Evolutionary conservation across 2,113 vertebrate species (phyloP), one percentile per base, ranked within the genome.

Genomic region (Pollachius pollachius): DNA sequence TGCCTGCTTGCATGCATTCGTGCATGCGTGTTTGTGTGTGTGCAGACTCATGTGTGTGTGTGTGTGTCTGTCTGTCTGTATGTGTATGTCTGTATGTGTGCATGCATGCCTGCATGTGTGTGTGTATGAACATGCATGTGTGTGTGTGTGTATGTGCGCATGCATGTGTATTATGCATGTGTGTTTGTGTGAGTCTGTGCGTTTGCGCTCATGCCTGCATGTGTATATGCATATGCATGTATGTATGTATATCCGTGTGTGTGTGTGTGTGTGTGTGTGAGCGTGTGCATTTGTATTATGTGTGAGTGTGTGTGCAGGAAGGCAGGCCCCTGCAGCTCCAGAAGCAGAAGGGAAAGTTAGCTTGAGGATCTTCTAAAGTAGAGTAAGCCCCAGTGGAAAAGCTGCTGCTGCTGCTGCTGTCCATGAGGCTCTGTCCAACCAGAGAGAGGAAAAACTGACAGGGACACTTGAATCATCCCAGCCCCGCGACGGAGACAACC

Each of bases 371-470:
- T 87, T 56, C 54, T 54, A 15, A n/a, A n/a, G n/a, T 82, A 87
- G 82, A 88, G 81, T 86, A 89, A 86, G 81, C 84, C 75, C 34
- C 80, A 75, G 64, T 89, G 88, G 89, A 90, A 90, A 67, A 87
- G 82, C 74, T 77, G 83, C 74, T 79, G 74, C 52, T 85, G 83
- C 82, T 88, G 81, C 64, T 76, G 81, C 79, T 83, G 85, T 77
- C 72, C n/a, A n/a, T n/a, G n/a, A n/a, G n/a, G n/a, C n/a, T n/a
- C n/a, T n/a, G n/a, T 89, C 80, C 13, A 52, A 83, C 83, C 64
- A 74, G 77, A 86, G 74, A 68, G 62, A 77, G 54, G 91, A 93
- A 93, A 93, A 90, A 89, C 72, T 91, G 88, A 92, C 82, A 88
- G 80, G 37, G 82, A 87, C 84, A 85, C 83, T 85, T 87, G 88